Base-by-base conservation (phyloP, 2,113 vertebrate species). In the Gavialis gangeticus region DNA sequence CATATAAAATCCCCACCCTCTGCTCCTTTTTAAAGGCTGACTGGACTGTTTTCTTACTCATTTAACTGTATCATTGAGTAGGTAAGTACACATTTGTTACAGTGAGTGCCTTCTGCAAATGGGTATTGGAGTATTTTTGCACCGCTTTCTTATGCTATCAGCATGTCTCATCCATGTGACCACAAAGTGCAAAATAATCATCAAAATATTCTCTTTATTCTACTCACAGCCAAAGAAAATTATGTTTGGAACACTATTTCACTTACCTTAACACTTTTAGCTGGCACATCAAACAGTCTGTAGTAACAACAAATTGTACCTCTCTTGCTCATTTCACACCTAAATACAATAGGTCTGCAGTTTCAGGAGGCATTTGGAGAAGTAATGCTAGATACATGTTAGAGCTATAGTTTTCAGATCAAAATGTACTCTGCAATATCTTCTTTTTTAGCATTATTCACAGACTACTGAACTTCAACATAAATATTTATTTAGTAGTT, bases 401-500 rank as follows among this genome's bases (percentile, higher is more conserved):
- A 79, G 75, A 89, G 85, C 90, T 92, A 87, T 87, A 84, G 11
- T 78, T 82, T 94, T 92, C 85, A 94, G 60, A 92, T 62, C 88
- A 92, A 92, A 91, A 92, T 34, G 78, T 77, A 89, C 80, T 89
- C 64, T 0, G 0, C 69, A 92, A 80, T 95, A 89, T 89, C 79
- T 81, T 89, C 58, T 57, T 60, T 90, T 92, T 69, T 17, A 90
- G 64, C 30, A 24, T 81, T 92, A 79, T 62, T 88, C 91, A 88
- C 37, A 91, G 82, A 92, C 88, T 55, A 95, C 82, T 89, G 84
- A 79, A 58, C 88, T 92, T 97, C 91, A 84, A 94, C 90, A 79
- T 77, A 92, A 91, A 90, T 82, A 85, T 25, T 90, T 87, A 79
- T 58, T 91, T 83, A 76, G 79, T 85, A 79, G 12, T 91, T 91